phyloP scores from a whole-genome alignment of 2,888 invertebrate species.

The Cotesia congregata region DNA sequence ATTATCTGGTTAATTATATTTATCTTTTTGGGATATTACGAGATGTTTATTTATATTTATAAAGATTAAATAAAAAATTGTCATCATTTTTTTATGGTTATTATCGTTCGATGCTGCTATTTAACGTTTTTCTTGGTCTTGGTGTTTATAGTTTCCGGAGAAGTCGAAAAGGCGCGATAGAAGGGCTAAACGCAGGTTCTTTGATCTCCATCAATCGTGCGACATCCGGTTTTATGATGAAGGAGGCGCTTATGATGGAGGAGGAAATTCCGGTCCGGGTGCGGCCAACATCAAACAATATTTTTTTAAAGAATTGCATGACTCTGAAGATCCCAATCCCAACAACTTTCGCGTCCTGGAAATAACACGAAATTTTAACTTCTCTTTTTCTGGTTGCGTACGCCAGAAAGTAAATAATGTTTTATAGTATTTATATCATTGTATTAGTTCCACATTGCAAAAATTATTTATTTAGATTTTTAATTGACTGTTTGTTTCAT shows the following conservation, averaged over 20 bases:
- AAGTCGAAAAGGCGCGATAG: background rate
- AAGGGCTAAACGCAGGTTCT: conserved; percentile 37
- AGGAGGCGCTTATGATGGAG: conserved; percentile 38
- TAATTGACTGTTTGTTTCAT: no score
- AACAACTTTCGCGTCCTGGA: conserved; percentile 4
- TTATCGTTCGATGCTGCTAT: conserved; percentile 20
- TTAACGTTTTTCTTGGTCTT: background rate
- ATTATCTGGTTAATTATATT: conserved; percentile 55
- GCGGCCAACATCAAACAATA: conserved; percentile 48
- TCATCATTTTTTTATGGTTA: conserved; percentile 11
- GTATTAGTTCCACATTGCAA: no score
- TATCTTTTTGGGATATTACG: conserved; percentile 33
- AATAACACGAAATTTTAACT: background rate
- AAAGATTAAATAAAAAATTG: conserved; percentile 11
- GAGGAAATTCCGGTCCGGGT: conserved; percentile 42
- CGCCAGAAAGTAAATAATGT: background rate
- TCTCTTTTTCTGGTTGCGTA: background rate
- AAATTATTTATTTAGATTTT: no score
- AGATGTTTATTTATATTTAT: conserved; percentile 6
- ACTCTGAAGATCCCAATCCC: background rate
- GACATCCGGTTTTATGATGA: conserved; percentile 47
- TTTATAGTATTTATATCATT: background rate
- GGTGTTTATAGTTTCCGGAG: conserved; percentile 32
- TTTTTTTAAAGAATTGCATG: conserved; percentile 27
- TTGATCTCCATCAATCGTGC: conserved; percentile 49